Evolutionary conservation across 2,113 vertebrate genomes (phyloP), one percentile per base, ranked within the genome.

Genomic region (Sphaerodactylus townsendi): DNA sequence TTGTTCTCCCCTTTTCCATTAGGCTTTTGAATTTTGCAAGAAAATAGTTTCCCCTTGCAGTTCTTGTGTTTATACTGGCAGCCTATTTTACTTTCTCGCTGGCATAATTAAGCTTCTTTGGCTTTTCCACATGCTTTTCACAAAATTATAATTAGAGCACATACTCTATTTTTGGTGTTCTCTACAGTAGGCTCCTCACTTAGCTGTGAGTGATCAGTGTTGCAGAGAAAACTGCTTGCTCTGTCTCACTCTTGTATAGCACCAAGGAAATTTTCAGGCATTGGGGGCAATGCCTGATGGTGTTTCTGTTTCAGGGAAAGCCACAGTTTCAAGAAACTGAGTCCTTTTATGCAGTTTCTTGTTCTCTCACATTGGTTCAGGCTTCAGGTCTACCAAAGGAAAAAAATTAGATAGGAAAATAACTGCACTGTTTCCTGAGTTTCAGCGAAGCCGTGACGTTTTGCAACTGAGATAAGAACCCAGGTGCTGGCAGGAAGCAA

Each of bases 91-190:
- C 6, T 64, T 48, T 17, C 70, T 46, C 23, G 35, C 10, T 74
- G 65, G 59, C 21, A 21, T 74, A 64, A 46, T 74, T 46, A 75
- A 82, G n/a, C 21, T 25, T 62, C 25, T 74, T 30, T 72, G 25
- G 50, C 71, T 71, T 44, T 53, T 74, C 39, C 62, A 48, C 74
- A 11, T 74, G 41, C 21, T 48, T 82, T 64, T 30, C 23, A 23
- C 28, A 56, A 74, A 65, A 65, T 48, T 82, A 48, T 82, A 65
- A 65, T 82, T 73, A 82, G 74, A 74, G 59, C 69, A 82, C 53
- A 53, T 56, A 35, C 48, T 82, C 21, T 74, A 65, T 82, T 73
- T 81, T 74, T 82, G 46, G 70, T 73, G 21, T 30, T 14, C 23
- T 37, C 17, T 64, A 46, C 79, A 64, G 14, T 64, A 74, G n/a